phyloP scores from a whole-genome alignment of 2,888 invertebrate genomes.

The Tetheella fluctuosa region DNA sequence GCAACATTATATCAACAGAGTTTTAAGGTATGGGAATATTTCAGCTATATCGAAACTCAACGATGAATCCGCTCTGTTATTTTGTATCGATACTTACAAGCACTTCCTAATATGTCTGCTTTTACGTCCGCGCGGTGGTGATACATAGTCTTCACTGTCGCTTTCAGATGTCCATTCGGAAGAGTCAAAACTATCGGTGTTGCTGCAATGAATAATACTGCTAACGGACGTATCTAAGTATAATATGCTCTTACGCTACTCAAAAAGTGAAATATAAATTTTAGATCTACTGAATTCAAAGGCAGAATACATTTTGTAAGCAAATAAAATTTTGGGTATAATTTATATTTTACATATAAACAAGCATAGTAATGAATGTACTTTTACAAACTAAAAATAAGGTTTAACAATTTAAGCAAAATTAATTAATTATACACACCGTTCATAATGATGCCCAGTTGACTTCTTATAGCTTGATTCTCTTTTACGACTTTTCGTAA shows the following conservation, averaged over 20 bases:
- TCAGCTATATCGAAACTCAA: too few relatives aligned
- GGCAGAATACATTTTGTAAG: too few relatives aligned
- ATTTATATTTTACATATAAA: too few relatives aligned
- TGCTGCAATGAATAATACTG: slow-evolving; percentile 25
- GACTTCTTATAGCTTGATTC: slow-evolving; percentile 29
- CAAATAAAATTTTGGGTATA: too few relatives aligned
- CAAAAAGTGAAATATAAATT: background rate
- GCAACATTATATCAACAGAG: too few relatives aligned
- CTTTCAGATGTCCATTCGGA: slow-evolving; percentile 65
- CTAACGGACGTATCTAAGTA: slow-evolving; percentile 17
- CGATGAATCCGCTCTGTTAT: too few relatives aligned
- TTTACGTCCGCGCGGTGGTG: slow-evolving; percentile 59
- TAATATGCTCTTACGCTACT: background rate
- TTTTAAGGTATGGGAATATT: too few relatives aligned
- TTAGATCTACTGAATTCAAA: background rate
- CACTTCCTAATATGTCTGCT: slow-evolving; percentile 53
- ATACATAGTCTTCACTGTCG: slow-evolving; percentile 52
- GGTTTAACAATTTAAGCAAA: background rate
- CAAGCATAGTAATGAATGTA: too few relatives aligned
- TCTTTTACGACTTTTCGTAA: slow-evolving; percentile 36
- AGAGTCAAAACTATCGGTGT: slow-evolving; percentile 43
- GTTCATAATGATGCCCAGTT: slow-evolving; percentile 18
- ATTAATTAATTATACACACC: slow-evolving; percentile 8
- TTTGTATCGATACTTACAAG: slow-evolving; percentile 63
- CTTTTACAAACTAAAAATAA: background rate